These are phyloP conservation scores for Phrynosoma blainvillii DNA, from an alignment of 2,113 vertebrate genomes.

Conservation along the genomic window DNA sequence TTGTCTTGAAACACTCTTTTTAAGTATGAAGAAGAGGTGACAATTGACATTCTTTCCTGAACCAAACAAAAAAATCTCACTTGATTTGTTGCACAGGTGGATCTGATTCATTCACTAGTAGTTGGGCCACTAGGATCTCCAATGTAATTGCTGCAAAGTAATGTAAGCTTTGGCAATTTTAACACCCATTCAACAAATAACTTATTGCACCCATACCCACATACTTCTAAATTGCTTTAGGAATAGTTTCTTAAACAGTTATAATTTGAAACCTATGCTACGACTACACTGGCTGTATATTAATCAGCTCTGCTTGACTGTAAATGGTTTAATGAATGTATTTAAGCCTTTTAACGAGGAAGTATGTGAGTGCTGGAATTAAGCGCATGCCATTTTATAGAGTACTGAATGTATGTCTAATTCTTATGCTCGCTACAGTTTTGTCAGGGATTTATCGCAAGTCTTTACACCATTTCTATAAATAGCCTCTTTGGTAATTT, in stretches of 20 bases:
- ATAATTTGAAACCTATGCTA: constrained; percentile 26
- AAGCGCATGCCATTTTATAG: constrained; percentile 47
- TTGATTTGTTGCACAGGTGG: background rate
- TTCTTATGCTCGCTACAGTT: background rate
- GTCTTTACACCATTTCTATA: background rate
- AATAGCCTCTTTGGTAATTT: background rate
- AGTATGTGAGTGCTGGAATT: constrained; percentile 22
- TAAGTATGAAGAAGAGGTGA: background rate
- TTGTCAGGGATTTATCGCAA: constrained; percentile 13
- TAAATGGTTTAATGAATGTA: constrained; percentile 41
- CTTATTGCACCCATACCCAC: background rate
- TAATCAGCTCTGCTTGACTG: constrained; percentile 35
- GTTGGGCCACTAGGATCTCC: background rate
- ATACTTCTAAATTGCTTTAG: background rate
- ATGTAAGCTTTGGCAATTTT: background rate
- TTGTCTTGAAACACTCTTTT: background rate
- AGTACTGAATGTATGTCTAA: background rate
- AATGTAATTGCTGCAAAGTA: background rate
- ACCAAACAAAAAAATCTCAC: background rate
- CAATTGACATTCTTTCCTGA: background rate
- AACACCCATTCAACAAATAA: background rate
- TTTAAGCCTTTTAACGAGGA: constrained; percentile 36
- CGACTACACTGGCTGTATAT: constrained; percentile 36
- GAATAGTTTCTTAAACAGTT: constrained; percentile 51
- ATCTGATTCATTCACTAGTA: background rate